Evolutionary conservation across 2,888 invertebrate genomes (phyloP).

Genomic region (Ophion ventricosus): DNA sequence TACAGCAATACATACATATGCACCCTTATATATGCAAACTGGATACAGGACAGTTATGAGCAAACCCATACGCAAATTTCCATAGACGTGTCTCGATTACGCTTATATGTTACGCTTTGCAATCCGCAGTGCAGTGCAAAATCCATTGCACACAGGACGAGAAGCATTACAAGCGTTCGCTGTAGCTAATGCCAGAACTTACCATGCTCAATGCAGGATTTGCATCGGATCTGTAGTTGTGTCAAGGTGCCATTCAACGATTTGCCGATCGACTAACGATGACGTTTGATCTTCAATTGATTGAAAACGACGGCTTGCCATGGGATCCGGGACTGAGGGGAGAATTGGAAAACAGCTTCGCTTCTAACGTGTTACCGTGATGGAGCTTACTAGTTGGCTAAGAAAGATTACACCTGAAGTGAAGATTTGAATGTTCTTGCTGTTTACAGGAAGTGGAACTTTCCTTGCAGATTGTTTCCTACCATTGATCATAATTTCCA

Average conservation of each 20-base stretch:
- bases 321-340: background rate
- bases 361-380: background rate
- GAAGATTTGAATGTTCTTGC: too few relatives aligned
- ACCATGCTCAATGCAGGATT: background rate
- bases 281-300: constrained; percentile 6
- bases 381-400: background rate
- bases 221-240: constrained; percentile 16
- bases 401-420: background rate
- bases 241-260: constrained; percentile 42
- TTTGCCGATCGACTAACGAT: constrained; percentile 13
- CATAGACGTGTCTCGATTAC: background rate
- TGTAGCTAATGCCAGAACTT: background rate
- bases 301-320: background rate
- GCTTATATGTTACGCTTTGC: background rate
- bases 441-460: too few relatives aligned
- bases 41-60: background rate
- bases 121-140: constrained; percentile 6
- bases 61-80: background rate
- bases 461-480: too few relatives aligned
- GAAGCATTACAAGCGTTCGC: background rate
- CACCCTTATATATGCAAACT: background rate
- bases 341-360: background rate
- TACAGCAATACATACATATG: background rate
- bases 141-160: constrained; percentile 21
- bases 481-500: too few relatives aligned